phyloP scores from a whole-genome alignment of 2,113 vertebrate species.

The Alces alces region DNA sequence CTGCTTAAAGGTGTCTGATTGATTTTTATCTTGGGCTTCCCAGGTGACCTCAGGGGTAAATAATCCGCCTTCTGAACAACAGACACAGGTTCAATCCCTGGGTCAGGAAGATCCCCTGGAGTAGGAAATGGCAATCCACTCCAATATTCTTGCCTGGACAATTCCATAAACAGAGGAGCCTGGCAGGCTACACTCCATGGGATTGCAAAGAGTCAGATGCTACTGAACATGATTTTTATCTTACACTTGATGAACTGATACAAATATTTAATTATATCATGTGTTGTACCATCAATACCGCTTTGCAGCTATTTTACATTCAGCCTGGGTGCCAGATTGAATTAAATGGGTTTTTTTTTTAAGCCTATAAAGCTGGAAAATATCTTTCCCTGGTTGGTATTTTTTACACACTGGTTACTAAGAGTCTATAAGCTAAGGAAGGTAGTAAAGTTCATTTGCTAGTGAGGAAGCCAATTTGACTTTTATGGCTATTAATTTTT shows the following conservation, averaged over 20 bases:
- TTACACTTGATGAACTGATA: conserved; percentile 63
- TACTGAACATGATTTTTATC: conserved; percentile 47
- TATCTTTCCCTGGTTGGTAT: conserved; percentile 73
- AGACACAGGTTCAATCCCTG: background rate
- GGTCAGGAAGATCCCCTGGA: background rate
- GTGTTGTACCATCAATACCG: conserved; percentile 62
- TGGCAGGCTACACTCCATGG: background rate
- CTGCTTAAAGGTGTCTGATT: conserved; percentile 14
- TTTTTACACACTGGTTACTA: conserved; percentile 71
- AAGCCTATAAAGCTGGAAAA: conserved; percentile 70
- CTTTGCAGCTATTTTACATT: conserved; percentile 69
- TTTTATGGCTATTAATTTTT: conserved; percentile 69
- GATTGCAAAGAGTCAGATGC: background rate
- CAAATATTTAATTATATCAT: conserved; percentile 70
- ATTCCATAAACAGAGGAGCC: background rate
- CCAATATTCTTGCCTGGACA: background rate
- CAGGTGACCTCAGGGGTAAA: background rate
- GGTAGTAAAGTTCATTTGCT: conserved; percentile 70
- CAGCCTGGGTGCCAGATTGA: conserved; percentile 71
- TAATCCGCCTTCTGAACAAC: background rate
- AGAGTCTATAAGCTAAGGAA: conserved; percentile 58
- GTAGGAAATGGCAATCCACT: background rate
- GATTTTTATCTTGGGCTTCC: conserved; percentile 42
- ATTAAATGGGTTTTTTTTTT: conserved; percentile 72
- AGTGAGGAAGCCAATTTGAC: conserved; percentile 63